These are phyloP conservation scores for Drosophila mulleri DNA, from an alignment of 2,888 invertebrate genomes.

Conservation along the genomic window DNA sequence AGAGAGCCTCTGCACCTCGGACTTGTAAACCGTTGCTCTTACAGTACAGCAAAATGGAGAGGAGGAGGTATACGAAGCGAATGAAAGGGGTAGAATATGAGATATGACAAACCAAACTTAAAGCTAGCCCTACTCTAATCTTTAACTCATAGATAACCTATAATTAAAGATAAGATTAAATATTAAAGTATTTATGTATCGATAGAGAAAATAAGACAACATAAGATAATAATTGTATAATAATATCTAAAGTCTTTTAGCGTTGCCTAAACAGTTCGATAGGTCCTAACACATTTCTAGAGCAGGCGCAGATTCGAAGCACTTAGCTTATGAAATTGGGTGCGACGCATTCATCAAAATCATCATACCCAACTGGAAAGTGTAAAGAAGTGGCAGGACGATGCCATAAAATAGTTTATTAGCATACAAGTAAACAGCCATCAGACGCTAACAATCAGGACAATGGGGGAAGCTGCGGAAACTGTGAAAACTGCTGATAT, in stretches of 20 bases:
- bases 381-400: constrained; percentile 2
- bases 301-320: no score
- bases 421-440: constrained; percentile 46
- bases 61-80: neutral
- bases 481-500: constrained; percentile 28
- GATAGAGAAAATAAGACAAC: no score
- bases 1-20: neutral
- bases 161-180: no score
- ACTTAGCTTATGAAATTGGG: no score
- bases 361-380: neutral
- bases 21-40: neutral
- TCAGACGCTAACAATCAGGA: neutral
- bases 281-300: no score
- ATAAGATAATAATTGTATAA: no score
- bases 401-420: constrained; percentile 70
- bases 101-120: no score
- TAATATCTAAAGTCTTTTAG: no score
- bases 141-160: no score
- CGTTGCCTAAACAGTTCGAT: no score
- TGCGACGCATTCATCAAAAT: neutral
- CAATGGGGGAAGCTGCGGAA: neutral
- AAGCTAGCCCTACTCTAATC: no score
- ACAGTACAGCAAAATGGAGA: neutral
- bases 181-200: no score
- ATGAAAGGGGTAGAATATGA: neutral